A percentile compares a stretch with the other conserved stretches of the same genome.
These are phyloP conservation scores for Melanotaenia trifasciata DNA, from an alignment of 2,797 vertebrate genomes.

Conservation along the genomic window DNA sequence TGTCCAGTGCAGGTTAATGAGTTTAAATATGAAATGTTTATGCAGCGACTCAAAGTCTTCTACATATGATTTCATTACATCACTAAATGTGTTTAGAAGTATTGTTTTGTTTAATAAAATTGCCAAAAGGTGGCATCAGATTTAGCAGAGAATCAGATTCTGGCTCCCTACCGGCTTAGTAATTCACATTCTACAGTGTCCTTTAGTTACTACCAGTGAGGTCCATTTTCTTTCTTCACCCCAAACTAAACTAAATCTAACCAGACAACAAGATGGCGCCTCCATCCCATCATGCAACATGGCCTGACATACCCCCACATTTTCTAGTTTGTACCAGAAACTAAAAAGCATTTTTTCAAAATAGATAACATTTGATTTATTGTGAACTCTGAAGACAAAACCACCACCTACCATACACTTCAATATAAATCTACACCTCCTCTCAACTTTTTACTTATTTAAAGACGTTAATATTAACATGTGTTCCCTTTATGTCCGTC, in stretches of 20 bases:
- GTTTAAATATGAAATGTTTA: not conserved
- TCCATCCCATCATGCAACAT: not conserved
- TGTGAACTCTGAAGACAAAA: constrained; percentile 60
- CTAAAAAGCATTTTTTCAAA: constrained; percentile 17
- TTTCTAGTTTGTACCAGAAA: not conserved
- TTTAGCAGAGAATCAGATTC: not conserved
- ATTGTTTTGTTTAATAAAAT: not conserved
- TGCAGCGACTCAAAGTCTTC: not conserved
- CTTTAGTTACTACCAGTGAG: too few species aligned
- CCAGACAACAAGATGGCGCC: not conserved
- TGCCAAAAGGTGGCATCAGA: too few species aligned
- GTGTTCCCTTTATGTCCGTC: constrained; percentile 41
- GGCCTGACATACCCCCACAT: not conserved
- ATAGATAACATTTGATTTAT: constrained; percentile 8
- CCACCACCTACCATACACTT: constrained; percentile 28
- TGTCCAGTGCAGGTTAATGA: too few species aligned
- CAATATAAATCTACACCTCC: constrained; percentile 15
- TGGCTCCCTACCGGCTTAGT: not conserved
- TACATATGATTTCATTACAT: not conserved
- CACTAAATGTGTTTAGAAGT: not conserved
- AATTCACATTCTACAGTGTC: too few species aligned
- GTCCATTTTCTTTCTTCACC: not conserved
- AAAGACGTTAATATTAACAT: constrained; percentile 15
- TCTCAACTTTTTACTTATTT: not conserved
- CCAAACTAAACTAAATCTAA: not conserved